phyloP scores from a whole-genome alignment of 2,113 vertebrate species.

The Channa maculata region DNA sequence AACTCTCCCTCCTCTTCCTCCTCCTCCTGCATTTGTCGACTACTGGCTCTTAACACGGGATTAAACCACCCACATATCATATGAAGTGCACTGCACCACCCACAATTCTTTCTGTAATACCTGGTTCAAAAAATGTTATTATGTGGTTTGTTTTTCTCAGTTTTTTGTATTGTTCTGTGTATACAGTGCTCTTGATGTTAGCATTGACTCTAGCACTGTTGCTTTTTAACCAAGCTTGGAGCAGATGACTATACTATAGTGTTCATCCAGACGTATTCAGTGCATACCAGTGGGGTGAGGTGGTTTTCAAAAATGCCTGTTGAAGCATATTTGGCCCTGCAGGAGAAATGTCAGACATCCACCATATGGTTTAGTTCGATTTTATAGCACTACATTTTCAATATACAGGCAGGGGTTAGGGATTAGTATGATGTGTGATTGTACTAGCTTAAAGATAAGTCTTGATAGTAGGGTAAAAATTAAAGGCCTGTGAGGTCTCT shows the following conservation, averaged over 20 bases:
- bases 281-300: slow-evolving; percentile 65
- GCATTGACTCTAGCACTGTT: slow-evolving; percentile 6
- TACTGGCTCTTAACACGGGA: slow-evolving; percentile 54
- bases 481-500: slow-evolving; percentile 24
- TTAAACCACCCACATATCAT: slow-evolving; percentile 70
- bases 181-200: neutral
- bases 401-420: slow-evolving; percentile 28
- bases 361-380: slow-evolving; percentile 39
- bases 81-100: slow-evolving; percentile 59
- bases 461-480: slow-evolving; percentile 29
- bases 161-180: neutral
- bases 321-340: slow-evolving; percentile 43
- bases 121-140: slow-evolving; percentile 41
- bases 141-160: neutral
- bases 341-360: slow-evolving; percentile 51
- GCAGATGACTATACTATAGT: slow-evolving; percentile 19
- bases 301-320: slow-evolving; percentile 53
- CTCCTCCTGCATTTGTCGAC: slow-evolving; percentile 69
- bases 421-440: slow-evolving; percentile 20
- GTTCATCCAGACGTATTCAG: slow-evolving; percentile 29
- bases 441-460: slow-evolving; percentile 17
- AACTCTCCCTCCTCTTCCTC: slow-evolving; percentile 72
- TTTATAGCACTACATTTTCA: slow-evolving; percentile 57
- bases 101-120: slow-evolving; percentile 62
- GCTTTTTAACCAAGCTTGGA: slow-evolving; percentile 4